These are phyloP conservation scores for Corticium candelabrum DNA, from an alignment of 37 sponge, comb jelly and placozoan genomes.

Conservation along the genomic window DNA sequence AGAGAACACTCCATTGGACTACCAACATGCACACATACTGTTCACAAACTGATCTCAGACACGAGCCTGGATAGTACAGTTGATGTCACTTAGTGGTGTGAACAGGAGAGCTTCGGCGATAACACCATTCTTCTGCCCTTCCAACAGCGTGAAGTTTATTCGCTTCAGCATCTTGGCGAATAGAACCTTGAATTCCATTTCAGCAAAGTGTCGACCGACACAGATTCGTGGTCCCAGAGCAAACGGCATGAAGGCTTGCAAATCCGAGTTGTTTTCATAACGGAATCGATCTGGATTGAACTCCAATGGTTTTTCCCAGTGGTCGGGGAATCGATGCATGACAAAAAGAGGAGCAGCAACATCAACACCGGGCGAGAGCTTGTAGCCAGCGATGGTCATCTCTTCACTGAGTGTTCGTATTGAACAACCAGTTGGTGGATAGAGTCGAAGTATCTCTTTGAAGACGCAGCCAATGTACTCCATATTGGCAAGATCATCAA, in stretches of 20 bases:
- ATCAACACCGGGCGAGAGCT: constrained; percentile 1
- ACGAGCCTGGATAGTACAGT: too few relatives aligned
- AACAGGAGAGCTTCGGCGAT: too few relatives aligned
- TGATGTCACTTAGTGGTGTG: too few relatives aligned
- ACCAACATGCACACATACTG: too few relatives aligned
- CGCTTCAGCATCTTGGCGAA: background rate
- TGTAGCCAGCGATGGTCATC: background rate
- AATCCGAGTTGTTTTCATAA: too few relatives aligned
- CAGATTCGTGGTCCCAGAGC: constrained; percentile 12
- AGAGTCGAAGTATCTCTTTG: constrained; percentile 14
- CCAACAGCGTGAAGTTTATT: background rate
- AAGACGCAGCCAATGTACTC: constrained; percentile 13
- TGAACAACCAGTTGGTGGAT: background rate
- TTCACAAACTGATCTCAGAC: too few relatives aligned
- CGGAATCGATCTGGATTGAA: constrained; percentile 25
- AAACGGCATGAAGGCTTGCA: constrained; percentile 25
- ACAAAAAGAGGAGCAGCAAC: background rate
- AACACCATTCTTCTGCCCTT: background rate
- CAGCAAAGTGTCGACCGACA: constrained; percentile 19
- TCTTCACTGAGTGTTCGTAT: background rate
- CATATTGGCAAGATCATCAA: constrained; percentile 11
- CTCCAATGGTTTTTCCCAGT: constrained; percentile 12
- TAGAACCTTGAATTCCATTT: constrained; percentile 13
- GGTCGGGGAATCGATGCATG: background rate
- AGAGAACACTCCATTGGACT: too few relatives aligned